Evolutionary conservation across 2,888 invertebrate genomes (phyloP).

Genomic region (Odontocolon sp.): DNA sequence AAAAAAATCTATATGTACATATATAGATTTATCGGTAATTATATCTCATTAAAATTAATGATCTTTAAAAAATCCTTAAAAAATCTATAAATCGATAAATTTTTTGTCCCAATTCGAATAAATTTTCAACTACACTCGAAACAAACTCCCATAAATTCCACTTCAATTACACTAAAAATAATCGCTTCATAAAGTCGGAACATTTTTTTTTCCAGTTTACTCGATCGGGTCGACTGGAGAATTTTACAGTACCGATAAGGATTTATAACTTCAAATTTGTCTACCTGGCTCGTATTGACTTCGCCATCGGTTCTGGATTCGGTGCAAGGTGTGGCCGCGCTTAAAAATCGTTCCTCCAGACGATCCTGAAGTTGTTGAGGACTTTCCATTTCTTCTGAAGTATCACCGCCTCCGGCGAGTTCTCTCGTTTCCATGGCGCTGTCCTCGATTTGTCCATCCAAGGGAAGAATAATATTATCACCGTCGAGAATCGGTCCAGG

Average conservation of each 20-base stretch:
- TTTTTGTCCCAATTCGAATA: too few relatives aligned
- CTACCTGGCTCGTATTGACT: conserved; percentile 83
- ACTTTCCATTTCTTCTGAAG: conserved; percentile 79
- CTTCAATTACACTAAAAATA: too few relatives aligned
- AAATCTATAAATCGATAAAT: too few relatives aligned
- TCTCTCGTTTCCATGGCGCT: conserved; percentile 79
- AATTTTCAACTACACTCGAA: too few relatives aligned
- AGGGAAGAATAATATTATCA: conserved; percentile 79
- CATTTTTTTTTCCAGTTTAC: too few relatives aligned
- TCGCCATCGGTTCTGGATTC: conserved; percentile 85
- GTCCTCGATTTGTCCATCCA: conserved; percentile 80
- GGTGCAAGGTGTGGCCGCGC: conserved; percentile 79
- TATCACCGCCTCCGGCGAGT: conserved; percentile 77
- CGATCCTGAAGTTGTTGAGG: conserved; percentile 85
- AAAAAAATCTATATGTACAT: too few relatives aligned
- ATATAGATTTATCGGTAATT: too few relatives aligned
- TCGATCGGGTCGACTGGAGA: not conserved
- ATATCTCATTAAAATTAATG: too few relatives aligned
- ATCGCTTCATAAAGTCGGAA: too few relatives aligned
- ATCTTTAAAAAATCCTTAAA: too few relatives aligned
- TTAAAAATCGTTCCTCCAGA: conserved; percentile 85
- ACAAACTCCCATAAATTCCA: too few relatives aligned
- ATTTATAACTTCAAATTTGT: not conserved
- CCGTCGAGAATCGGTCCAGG: conserved; percentile 77
- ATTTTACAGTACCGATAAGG: not conserved